Conservation (phyloP, 2,797 vertebrate species). For the Sylvilagus floridanus region DNA sequence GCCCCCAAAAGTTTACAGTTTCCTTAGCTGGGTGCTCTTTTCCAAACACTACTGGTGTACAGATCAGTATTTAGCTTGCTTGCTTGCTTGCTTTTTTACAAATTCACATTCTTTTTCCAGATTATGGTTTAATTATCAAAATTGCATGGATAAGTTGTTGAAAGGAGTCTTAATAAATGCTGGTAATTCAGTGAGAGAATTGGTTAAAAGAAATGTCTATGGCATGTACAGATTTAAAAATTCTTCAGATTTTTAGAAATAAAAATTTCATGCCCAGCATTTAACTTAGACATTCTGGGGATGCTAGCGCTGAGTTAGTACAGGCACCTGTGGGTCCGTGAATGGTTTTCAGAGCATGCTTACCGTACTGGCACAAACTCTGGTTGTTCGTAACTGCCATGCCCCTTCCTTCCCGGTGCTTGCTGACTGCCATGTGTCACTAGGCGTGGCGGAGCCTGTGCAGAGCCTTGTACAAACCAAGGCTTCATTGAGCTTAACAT, state of each 20-base stretch:
- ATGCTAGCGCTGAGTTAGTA: background rate
- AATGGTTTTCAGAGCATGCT: background rate
- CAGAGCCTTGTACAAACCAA: background rate
- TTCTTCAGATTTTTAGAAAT: background rate
- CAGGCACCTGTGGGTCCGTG: background rate
- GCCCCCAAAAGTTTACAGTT: background rate
- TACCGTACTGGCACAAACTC: background rate
- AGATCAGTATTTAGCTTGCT: background rate
- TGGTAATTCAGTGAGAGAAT: background rate
- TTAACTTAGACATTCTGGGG: background rate
- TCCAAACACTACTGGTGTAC: background rate
- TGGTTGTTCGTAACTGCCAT: background rate
- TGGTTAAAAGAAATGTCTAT: constrained; percentile 24
- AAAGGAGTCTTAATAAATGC: constrained; percentile 38
- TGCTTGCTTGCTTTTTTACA: background rate
- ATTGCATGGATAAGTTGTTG: background rate
- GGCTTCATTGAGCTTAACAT: background rate
- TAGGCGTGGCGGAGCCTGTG: background rate
- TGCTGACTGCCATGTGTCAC: background rate
- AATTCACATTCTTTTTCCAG: background rate
- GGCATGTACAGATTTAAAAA: constrained; percentile 20
- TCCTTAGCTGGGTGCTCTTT: background rate
- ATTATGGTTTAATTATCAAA: constrained; percentile 56
- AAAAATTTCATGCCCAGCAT: background rate
- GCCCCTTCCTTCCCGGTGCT: background rate